A percentile compares a stretch with the other conserved stretches of the same genome.
Evolutionary conservation across 2,113 vertebrate genomes (phyloP).

Genomic region (Dasyornis broadbenti): DNA sequence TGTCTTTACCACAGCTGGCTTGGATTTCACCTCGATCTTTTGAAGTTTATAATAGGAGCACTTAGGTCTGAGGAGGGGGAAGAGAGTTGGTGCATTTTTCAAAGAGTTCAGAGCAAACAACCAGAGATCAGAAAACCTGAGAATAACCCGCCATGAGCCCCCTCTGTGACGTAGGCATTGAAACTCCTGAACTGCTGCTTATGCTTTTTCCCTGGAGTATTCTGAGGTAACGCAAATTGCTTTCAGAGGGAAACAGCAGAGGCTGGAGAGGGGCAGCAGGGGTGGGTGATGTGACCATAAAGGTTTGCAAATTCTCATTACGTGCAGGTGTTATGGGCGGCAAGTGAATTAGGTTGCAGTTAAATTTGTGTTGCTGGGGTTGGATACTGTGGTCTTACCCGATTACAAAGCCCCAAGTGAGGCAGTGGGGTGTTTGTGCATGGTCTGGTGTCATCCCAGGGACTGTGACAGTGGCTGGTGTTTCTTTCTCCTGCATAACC

Average conservation of each 20-base stretch:
- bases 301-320: conserved; percentile 50
- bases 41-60: conserved; percentile 19
- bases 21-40: conserved; percentile 23
- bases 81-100: conserved; percentile 16
- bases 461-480: rapidly evolving
- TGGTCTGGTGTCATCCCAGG: not conserved
- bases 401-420: rapidly evolving
- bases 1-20: not conserved
- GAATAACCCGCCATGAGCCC: not conserved
- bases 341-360: not conserved
- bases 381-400: not conserved
- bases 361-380: not conserved
- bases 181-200: conserved; percentile 44
- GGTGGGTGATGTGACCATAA: conserved; percentile 8
- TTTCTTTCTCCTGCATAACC: not conserved
- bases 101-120: conserved; percentile 20
- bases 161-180: not conserved
- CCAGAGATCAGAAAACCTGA: conserved; percentile 50
- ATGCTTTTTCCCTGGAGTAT: not conserved
- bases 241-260: not conserved
- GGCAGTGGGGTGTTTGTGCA: not conserved
- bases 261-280: not conserved
- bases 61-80: not conserved
- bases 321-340: not conserved
- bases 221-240: conserved; percentile 7